phyloP scores from a whole-genome alignment of 2,888 invertebrate species.

The Thereva unica region DNA sequence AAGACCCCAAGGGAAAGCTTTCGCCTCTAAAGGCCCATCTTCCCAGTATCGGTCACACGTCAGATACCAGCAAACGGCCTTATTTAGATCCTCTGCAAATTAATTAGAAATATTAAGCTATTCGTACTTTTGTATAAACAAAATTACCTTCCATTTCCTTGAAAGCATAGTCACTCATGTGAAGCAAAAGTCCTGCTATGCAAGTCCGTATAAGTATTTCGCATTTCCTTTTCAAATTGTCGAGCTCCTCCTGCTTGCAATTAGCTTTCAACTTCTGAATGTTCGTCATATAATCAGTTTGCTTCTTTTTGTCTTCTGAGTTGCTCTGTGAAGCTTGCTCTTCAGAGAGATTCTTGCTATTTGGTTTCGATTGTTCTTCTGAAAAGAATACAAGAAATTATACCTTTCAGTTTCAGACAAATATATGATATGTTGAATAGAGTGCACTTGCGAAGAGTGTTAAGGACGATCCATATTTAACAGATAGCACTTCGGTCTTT shows the following conservation, averaged over 20 bases:
- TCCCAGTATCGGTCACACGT: conserved; percentile 93
- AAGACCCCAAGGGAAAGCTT: conserved; percentile 81
- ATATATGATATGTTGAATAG: too few relatives aligned
- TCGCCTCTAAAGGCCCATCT: conserved; percentile 73
- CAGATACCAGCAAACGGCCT: conserved; percentile 88
- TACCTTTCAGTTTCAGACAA: too few relatives aligned
- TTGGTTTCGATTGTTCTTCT: conserved; percentile 52
- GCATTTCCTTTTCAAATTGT: conserved; percentile 72
- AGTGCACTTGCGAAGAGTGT: too few relatives aligned
- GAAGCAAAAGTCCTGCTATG: conserved; percentile 77
- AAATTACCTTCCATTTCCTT: conserved; percentile 80
- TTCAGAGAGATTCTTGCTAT: conserved; percentile 59
- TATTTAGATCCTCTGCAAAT: conserved; percentile 78
- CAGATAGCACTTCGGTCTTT: too few relatives aligned
- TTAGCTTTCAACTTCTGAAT: conserved; percentile 75
- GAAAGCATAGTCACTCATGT: conserved; percentile 80
- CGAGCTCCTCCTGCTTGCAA: conserved; percentile 78
- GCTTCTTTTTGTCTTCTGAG: conserved; percentile 16
- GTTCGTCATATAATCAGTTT: conserved; percentile 37
- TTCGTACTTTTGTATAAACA: conserved; percentile 5
- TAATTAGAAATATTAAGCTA: conserved; percentile 16
- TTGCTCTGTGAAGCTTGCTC: conserved; percentile 4
- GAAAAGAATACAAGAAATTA: too few relatives aligned
- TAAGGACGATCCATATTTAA: too few relatives aligned
- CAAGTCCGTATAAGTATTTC: conserved; percentile 79